Percentiles rank a stretch among this genome's conserved stretches.
Conservation (phyloP, 2,888 invertebrate species). For the Leucozona laternaria region DNA sequence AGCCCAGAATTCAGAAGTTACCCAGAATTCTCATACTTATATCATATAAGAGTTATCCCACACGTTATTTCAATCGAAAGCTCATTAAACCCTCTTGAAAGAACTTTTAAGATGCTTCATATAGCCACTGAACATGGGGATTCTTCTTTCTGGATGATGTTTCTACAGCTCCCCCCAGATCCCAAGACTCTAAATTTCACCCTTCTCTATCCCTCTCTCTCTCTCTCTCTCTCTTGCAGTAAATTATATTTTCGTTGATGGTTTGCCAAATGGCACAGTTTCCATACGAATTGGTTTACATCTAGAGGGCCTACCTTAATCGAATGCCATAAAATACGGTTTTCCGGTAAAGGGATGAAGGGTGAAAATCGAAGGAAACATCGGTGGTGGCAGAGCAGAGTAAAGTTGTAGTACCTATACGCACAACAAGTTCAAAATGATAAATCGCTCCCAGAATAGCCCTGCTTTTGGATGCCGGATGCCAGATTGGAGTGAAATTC, state of each 20-base stretch:
- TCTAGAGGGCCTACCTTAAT: conserved; percentile 18
- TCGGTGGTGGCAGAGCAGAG: not conserved
- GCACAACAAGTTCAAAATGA: conserved; percentile 64
- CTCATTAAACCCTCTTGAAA: conserved; percentile 49
- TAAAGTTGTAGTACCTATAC: conserved; percentile 10
- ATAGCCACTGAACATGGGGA: not conserved
- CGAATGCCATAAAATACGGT: conserved; percentile 48
- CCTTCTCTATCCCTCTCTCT: not conserved
- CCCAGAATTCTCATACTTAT: not conserved
- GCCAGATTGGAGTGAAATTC: not conserved
- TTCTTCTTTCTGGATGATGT: conserved; percentile 1
- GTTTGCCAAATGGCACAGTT: conserved; percentile 53
- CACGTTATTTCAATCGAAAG: conserved; percentile 61
- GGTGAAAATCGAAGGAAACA: conserved; percentile 9
- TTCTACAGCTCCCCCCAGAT: not conserved
- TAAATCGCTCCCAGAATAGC: conserved; percentile 50
- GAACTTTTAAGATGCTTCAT: not conserved
- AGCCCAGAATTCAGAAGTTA: not conserved
- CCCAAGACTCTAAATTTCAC: not conserved
- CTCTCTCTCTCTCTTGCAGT: not conserved
- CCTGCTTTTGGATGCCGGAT: not conserved
- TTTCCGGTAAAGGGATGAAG: conserved; percentile 24
- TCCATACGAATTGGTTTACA: conserved; percentile 55
- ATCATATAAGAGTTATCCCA: conserved; percentile 12
- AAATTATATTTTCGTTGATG: conserved; percentile 42